A percentile compares a stretch with the other conserved stretches of the same genome.
Evolutionary conservation across 2,888 invertebrate species (phyloP).

Genomic region (Pseudococcus viburni): DNA sequence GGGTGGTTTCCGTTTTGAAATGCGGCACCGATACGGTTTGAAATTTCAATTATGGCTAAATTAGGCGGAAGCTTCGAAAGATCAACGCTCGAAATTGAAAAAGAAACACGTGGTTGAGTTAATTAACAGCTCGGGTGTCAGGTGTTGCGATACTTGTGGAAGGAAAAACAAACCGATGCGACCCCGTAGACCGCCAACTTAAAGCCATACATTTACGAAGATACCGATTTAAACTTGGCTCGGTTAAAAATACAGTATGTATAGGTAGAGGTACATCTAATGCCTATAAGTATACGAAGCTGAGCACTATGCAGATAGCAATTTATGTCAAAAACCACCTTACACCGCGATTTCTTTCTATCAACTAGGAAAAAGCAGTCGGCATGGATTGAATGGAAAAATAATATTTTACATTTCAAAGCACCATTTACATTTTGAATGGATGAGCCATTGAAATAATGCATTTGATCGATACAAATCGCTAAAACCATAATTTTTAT

Average conservation of each 20-base stretch:
- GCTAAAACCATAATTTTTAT: constrained; percentile 32
- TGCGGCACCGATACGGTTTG: background rate
- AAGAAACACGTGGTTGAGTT: constrained; percentile 18
- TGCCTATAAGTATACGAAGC: background rate
- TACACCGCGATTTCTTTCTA: constrained; percentile 3
- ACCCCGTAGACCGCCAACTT: background rate
- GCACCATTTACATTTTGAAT: constrained; percentile 29
- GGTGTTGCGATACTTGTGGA: constrained; percentile 6
- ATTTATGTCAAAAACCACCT: background rate
- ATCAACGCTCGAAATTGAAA: constrained; percentile 12
- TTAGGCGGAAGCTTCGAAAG: constrained; percentile 3
- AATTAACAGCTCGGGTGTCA: constrained; percentile 11
- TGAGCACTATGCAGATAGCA: background rate
- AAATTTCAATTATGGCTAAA: constrained; percentile 16
- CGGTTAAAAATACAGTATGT: background rate
- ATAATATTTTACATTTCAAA: constrained; percentile 33
- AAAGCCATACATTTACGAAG: background rate
- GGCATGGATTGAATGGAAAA: constrained; percentile 3
- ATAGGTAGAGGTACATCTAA: background rate
- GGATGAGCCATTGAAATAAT: constrained; percentile 17
- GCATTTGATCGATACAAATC: constrained; percentile 40
- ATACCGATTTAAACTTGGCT: background rate
- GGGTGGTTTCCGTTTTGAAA: background rate
- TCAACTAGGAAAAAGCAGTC: background rate
- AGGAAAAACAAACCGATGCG: background rate